Percentiles rank a stretch among this genome's conserved stretches.
phyloP scores from a whole-genome alignment of 2,113 vertebrate genomes.

The Callospermophilus lateralis region DNA sequence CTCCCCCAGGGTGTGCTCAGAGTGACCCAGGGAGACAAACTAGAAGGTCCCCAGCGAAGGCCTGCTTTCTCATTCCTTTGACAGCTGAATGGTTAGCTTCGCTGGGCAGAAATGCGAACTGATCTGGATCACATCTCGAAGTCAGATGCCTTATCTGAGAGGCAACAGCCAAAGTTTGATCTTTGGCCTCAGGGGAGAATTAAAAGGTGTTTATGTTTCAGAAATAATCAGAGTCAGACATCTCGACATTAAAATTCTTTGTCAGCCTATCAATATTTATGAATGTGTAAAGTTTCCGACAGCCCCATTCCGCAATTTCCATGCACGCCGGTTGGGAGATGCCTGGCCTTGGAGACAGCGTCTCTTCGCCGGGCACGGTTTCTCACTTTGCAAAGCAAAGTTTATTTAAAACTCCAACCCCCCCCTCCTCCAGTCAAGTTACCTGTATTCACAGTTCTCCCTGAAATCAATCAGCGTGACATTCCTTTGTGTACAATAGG shows the following conservation, averaged over 20 bases:
- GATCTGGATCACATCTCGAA: slow-evolving; percentile 80
- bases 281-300: slow-evolving; percentile 75
- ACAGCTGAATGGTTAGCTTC: slow-evolving; percentile 66
- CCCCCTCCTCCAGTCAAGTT: neutral
- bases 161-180: slow-evolving; percentile 74
- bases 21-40: slow-evolving; percentile 55
- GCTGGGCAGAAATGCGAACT: slow-evolving; percentile 63
- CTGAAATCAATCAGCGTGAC: neutral
- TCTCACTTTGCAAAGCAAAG: neutral
- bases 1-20: neutral
- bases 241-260: slow-evolving; percentile 82
- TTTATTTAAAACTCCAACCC: slow-evolving; percentile 22
- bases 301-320: slow-evolving; percentile 71
- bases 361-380: slow-evolving; percentile 14
- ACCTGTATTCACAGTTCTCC: neutral
- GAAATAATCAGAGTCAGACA: slow-evolving; percentile 81
- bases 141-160: slow-evolving; percentile 78
- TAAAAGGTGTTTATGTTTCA: slow-evolving; percentile 82
- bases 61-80: slow-evolving; percentile 40
- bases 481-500: neutral
- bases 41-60: slow-evolving; percentile 13
- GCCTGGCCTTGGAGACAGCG: slow-evolving; percentile 41
- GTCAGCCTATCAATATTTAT: slow-evolving; percentile 82
- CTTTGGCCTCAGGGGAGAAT: slow-evolving; percentile 79
- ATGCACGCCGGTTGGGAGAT: slow-evolving; percentile 56